Evolutionary conservation across 2,113 vertebrate genomes (phyloP).

Genomic region (Perca fluviatilis): DNA sequence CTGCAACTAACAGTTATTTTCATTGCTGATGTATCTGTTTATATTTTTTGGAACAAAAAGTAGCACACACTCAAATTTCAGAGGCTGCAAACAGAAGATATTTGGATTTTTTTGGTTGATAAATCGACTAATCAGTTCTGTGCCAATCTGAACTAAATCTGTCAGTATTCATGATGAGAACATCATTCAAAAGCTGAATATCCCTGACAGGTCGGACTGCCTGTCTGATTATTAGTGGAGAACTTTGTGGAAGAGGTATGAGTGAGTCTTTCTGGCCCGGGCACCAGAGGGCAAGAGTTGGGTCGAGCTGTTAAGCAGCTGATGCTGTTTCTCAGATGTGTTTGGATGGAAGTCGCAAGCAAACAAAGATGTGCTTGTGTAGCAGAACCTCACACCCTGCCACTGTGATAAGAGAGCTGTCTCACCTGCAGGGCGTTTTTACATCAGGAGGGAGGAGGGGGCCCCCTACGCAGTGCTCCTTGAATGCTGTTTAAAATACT

Average conservation of each 20-base stretch:
- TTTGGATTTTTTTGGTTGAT: neutral
- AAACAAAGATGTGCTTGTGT: constrained; percentile 76
- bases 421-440: constrained; percentile 74
- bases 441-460: constrained; percentile 31
- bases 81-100: neutral
- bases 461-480: neutral
- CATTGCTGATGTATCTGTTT: neutral
- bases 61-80: neutral
- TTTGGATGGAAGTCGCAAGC: constrained; percentile 49
- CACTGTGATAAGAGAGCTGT: constrained; percentile 62
- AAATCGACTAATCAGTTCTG: constrained; percentile 4
- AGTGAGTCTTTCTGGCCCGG: constrained; percentile 15
- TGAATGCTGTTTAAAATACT: neutral
- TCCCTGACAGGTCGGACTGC: neutral
- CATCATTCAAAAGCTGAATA: neutral
- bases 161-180: neutral
- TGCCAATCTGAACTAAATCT: neutral
- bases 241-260: constrained; percentile 7
- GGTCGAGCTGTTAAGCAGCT: constrained; percentile 64
- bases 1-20: neutral
- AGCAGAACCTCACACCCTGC: constrained; percentile 48
- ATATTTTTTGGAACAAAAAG: neutral
- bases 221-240: constrained; percentile 2
- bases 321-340: constrained; percentile 69
- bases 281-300: constrained; percentile 28